Conservation (phyloP, 2,113 vertebrate genomes). For the Perccottus glenii region DNA sequence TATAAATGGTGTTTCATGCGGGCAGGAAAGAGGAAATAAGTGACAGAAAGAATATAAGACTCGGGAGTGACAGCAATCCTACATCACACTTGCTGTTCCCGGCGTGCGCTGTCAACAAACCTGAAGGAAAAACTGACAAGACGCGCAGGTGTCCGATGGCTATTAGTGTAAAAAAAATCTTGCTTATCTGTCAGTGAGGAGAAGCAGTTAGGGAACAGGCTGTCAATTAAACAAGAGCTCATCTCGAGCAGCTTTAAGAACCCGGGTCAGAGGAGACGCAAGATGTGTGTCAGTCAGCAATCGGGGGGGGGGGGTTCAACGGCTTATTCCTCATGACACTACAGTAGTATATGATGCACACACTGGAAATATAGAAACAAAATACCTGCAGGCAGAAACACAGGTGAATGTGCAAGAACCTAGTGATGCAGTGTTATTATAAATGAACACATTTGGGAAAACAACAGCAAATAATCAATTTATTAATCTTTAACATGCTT, state of each 20-base stretch:
- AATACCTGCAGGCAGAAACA: conserved; percentile 5
- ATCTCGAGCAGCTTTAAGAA: conserved; percentile 35
- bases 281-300: conserved; percentile 6
- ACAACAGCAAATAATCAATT: conserved; percentile 2
- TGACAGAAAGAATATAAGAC: conserved; percentile 46
- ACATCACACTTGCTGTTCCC: conserved; percentile 39
- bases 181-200: conserved; percentile 63
- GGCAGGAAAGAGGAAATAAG: conserved; percentile 14
- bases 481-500: conserved; percentile 4
- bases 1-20: conserved; percentile 45
- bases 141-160: conserved; percentile 63
- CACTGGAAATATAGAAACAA: conserved; percentile 5
- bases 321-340: conserved; percentile 39
- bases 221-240: conserved; percentile 68
- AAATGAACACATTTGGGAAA: background rate
- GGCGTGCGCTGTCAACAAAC: conserved; percentile 53
- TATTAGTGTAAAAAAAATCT: conserved; percentile 58
- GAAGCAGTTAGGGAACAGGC: conserved; percentile 52
- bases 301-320: conserved; percentile 26
- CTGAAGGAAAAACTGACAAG: conserved; percentile 58
- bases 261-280: conserved; percentile 11
- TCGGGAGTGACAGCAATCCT: conserved; percentile 58
- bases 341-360: conserved; percentile 4
- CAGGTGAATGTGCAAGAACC: background rate
- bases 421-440: background rate